Evolutionary conservation across 2,888 invertebrate genomes (phyloP).

Genomic region (Cremastobaeus sp.): DNA sequence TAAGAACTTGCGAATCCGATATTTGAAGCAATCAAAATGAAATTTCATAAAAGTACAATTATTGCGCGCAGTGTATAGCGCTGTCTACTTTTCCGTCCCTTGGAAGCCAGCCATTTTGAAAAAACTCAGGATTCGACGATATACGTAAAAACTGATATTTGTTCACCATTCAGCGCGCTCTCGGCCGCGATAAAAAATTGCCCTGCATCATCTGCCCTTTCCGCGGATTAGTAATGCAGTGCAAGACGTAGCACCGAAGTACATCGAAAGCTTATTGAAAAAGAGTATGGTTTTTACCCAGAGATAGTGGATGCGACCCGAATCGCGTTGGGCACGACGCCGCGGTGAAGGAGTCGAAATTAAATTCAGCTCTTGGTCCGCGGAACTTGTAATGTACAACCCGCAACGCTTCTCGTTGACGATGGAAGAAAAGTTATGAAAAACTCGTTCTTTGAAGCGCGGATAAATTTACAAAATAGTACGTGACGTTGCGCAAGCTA

Average conservation of each 20-base stretch:
- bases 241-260: slow-evolving; percentile 43
- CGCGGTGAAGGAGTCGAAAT: slow-evolving; percentile 43
- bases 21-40: slow-evolving; percentile 42
- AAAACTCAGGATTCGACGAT: slow-evolving; percentile 31
- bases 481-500: slow-evolving; percentile 35
- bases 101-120: slow-evolving; percentile 50
- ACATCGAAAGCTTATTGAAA: slow-evolving; percentile 56
- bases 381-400: slow-evolving; percentile 54
- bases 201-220: slow-evolving; percentile 15
- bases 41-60: slow-evolving; percentile 44
- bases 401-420: slow-evolving; percentile 43
- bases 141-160: slow-evolving; percentile 51
- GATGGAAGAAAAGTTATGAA: slow-evolving; percentile 55
- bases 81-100: slow-evolving; percentile 41
- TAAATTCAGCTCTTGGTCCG: slow-evolving; percentile 56
- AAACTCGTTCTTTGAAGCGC: slow-evolving; percentile 48
- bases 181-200: slow-evolving; percentile 26
- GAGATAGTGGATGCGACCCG: slow-evolving; percentile 35
- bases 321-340: slow-evolving; percentile 41
- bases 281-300: slow-evolving; percentile 48
- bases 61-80: slow-evolving; percentile 18
- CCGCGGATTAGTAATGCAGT: slow-evolving; percentile 53
- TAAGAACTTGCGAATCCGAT: slow-evolving; percentile 12
- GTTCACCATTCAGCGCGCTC: slow-evolving; percentile 30
- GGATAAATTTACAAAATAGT: slow-evolving; percentile 60